These are phyloP conservation scores for Lanius ludovicianus DNA, from an alignment of 2,113 vertebrate genomes.

Conservation along the genomic window DNA sequence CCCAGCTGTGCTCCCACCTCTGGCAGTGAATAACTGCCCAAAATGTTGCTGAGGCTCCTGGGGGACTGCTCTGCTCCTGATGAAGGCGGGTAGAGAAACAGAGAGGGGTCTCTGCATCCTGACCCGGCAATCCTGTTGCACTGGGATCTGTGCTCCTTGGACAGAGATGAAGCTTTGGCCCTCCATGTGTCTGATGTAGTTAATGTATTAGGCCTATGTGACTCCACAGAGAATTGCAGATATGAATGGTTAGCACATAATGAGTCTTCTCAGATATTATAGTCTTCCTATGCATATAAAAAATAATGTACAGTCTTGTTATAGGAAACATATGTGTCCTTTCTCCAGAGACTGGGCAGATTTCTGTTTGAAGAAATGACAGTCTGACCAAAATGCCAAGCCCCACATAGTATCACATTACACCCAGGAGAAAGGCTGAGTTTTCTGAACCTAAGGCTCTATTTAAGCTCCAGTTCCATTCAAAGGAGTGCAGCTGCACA, in stretches of 20 bases:
- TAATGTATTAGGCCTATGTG: not conserved
- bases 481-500: conserved; percentile 55
- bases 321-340: conserved; percentile 68
- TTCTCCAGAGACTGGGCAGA: conserved; percentile 28
- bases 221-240: conserved; percentile 9
- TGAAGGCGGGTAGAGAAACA: not conserved
- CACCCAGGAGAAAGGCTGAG: conserved; percentile 50
- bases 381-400: conserved; percentile 59
- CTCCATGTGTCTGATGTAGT: not conserved
- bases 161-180: not conserved
- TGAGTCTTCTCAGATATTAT: conserved; percentile 47
- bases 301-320: conserved; percentile 33
- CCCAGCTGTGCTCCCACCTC: not conserved
- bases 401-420: conserved; percentile 34
- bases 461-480: conserved; percentile 21
- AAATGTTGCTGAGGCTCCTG: not conserved
- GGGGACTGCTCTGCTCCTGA: not conserved
- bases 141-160: not conserved
- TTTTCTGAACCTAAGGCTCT: conserved; percentile 40
- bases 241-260: conserved; percentile 38
- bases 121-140: accelerated
- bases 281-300: conserved; percentile 33
- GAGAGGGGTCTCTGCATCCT: not conserved
- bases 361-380: conserved; percentile 63
- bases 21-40: not conserved